Conservation (phyloP, 2,888 invertebrate genomes). For the Pterostichus niger region DNA sequence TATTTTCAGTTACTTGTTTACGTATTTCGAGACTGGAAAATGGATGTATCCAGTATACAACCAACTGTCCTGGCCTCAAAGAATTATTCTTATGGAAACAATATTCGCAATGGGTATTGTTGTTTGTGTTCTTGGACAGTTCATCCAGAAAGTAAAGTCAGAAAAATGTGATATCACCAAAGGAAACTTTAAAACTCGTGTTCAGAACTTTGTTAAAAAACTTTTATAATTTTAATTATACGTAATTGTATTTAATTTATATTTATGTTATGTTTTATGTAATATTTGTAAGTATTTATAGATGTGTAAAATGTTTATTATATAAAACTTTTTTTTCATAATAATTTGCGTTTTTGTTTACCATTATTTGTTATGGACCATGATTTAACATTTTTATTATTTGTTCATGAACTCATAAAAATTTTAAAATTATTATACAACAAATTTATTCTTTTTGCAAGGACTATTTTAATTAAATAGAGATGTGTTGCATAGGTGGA, state of each 20-base stretch:
- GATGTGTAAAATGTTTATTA: background rate
- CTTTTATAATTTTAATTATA: constrained; percentile 50
- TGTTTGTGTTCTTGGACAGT: constrained; percentile 47
- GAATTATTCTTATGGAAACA: constrained; percentile 59
- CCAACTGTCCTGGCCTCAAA: constrained; percentile 70
- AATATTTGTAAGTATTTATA: constrained; percentile 4
- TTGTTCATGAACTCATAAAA: no score
- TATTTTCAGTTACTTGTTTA: constrained; percentile 71
- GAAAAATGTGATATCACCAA: constrained; percentile 52
- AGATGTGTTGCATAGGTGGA: no score
- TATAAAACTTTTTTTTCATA: background rate
- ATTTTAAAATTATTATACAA: no score
- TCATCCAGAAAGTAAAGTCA: constrained; percentile 65
- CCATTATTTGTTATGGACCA: no score
- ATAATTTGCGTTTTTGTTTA: no score
- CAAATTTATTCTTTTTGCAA: no score
- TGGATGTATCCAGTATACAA: constrained; percentile 72
- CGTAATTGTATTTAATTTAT: background rate
- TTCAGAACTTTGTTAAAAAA: constrained; percentile 45
- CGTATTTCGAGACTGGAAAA: constrained; percentile 71
- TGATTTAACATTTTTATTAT: no score
- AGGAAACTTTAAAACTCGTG: constrained; percentile 58
- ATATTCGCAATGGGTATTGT: constrained; percentile 53
- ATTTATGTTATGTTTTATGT: background rate
- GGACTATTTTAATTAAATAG: no score